phyloP scores from a whole-genome alignment of 64 coral and sea anemone genomes.

The Pocillopora damicornis region DNA sequence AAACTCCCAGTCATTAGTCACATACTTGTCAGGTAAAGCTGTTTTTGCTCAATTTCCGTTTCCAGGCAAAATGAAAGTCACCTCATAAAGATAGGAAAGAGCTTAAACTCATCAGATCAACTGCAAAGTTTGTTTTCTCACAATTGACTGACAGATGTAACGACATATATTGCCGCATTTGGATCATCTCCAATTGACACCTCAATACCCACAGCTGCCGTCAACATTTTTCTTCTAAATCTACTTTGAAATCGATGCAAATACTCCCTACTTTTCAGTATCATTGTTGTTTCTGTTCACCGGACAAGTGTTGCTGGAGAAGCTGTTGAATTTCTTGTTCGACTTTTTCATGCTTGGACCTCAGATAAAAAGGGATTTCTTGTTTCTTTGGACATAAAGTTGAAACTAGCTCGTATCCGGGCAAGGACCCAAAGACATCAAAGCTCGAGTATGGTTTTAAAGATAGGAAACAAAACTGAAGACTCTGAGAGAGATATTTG shows the following conservation, averaged over 20 bases:
- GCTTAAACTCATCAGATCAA: neutral
- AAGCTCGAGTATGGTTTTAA: neutral
- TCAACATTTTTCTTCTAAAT: neutral
- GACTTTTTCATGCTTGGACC: too few species aligned
- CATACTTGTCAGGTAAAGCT: neutral
- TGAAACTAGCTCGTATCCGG: too few species aligned
- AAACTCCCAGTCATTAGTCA: neutral
- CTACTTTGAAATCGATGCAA: neutral
- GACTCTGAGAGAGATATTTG: neutral
- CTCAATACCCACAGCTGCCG: neutral
- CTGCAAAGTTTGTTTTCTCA: neutral
- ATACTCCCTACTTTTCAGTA: neutral
- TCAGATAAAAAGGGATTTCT: too few species aligned
- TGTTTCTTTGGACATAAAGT: too few species aligned
- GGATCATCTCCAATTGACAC: neutral
- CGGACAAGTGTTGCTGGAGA: neutral
- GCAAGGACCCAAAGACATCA: neutral
- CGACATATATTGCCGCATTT: neutral
- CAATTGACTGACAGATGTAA: neutral
- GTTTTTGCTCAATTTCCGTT: slow-evolving; percentile 16
- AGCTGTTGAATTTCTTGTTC: neutral
- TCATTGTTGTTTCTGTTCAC: neutral
- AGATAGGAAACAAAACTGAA: neutral
- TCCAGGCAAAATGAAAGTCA: slow-evolving; percentile 7
- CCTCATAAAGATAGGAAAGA: neutral